Percentiles rank a stretch among this genome's conserved stretches.
Evolutionary conservation across 2,888 invertebrate species (phyloP).

Genomic region (Oscheius sp.): DNA sequence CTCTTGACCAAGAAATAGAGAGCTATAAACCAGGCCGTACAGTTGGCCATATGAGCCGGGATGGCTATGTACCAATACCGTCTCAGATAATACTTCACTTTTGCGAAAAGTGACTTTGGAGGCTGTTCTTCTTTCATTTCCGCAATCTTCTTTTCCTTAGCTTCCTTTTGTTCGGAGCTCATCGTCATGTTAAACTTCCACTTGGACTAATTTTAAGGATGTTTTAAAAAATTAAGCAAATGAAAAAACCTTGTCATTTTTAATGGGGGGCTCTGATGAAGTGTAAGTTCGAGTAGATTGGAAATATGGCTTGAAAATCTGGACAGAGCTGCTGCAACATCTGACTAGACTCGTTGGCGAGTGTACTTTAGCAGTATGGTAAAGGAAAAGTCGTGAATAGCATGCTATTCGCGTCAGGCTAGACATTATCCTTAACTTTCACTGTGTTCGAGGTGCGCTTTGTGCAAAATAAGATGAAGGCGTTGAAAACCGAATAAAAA

Average conservation of each 20-base stretch:
- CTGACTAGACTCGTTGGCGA: too few relatives aligned
- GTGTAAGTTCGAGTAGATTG: too few relatives aligned
- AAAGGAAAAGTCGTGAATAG: constrained; percentile 4
- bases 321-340: too few relatives aligned
- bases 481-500: not conserved
- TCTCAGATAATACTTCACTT: constrained; percentile 71
- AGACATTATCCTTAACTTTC: not conserved
- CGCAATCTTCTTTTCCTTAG: constrained; percentile 58
- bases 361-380: not conserved
- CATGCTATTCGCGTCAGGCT: constrained; percentile 10
- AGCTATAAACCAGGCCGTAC: constrained; percentile 86
- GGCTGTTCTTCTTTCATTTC: constrained; percentile 61
- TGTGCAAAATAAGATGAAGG: not conserved
- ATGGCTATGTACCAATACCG: constrained; percentile 93
- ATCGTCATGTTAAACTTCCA: constrained; percentile 61
- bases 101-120: constrained; percentile 63
- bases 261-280: too few relatives aligned
- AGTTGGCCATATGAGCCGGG: constrained; percentile 91
- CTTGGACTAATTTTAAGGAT: constrained; percentile 33
- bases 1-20: constrained; percentile 79
- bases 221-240: not conserved
- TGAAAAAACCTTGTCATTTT: constrained; percentile 20
- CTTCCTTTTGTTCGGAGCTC: constrained; percentile 63
- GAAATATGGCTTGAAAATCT: too few relatives aligned
- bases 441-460: not conserved